phyloP scores from a whole-genome alignment of 2,113 vertebrate species.

The Phalacrocorax pelagicus region DNA sequence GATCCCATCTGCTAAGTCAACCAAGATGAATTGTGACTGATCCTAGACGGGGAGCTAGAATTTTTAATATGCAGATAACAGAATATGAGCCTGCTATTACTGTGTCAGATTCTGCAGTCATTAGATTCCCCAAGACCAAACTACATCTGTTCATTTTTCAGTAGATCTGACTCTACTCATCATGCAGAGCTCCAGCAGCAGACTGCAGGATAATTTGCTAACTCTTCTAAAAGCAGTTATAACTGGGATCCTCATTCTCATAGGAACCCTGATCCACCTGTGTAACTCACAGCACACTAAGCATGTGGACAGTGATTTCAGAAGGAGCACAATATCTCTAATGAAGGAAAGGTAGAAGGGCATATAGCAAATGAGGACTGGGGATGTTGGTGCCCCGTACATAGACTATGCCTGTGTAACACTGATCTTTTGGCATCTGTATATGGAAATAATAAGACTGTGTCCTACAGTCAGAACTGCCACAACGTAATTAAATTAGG shows the following conservation, averaged over 20 bases:
- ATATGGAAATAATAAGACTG: background rate
- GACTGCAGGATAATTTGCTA: background rate
- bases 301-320: background rate
- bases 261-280: background rate
- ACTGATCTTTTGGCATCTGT: background rate
- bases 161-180: background rate
- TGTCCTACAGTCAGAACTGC: background rate
- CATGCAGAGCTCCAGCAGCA: background rate
- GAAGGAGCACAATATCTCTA: background rate
- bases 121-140: background rate
- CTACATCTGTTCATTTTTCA: background rate
- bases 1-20: conserved; percentile 33
- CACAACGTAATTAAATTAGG: background rate
- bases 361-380: background rate
- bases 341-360: background rate
- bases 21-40: conserved; percentile 18
- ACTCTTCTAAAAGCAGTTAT: background rate
- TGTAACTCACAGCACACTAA: background rate
- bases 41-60: background rate
- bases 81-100: background rate
- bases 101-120: background rate
- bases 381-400: background rate
- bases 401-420: background rate
- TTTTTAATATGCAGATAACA: conserved; percentile 21
- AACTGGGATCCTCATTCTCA: background rate